These are phyloP conservation scores for Volucella inflata DNA, from an alignment of 2,888 invertebrate genomes.

Conservation along the genomic window DNA sequence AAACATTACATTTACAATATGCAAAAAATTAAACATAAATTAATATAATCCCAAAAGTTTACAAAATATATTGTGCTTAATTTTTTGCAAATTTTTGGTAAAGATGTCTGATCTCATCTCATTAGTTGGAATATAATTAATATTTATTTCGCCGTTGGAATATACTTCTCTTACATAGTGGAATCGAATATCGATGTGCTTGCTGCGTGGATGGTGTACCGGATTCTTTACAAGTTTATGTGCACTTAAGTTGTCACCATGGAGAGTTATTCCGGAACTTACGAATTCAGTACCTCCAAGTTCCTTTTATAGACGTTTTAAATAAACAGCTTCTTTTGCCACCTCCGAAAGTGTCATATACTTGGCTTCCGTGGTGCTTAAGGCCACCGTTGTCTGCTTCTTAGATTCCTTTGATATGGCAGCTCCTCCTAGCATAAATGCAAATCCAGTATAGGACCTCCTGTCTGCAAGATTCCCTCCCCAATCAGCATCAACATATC, in stretches of 20 bases:
- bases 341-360: constrained; percentile 57
- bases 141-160: constrained; percentile 9
- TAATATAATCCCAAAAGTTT: constrained; percentile 12
- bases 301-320: constrained; percentile 23
- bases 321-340: constrained; percentile 57
- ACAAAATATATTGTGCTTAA: constrained; percentile 39
- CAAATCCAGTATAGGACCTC: constrained; percentile 62
- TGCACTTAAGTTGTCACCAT: too few relatives aligned
- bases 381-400: constrained; percentile 60
- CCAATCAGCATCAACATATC: constrained; percentile 70
- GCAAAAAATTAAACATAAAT: too few relatives aligned
- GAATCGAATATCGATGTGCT: too few relatives aligned
- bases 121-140: constrained; percentile 42
- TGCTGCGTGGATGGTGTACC: too few relatives aligned
- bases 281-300: background rate
- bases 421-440: constrained; percentile 48
- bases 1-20: too few relatives aligned
- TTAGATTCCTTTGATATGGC: constrained; percentile 59
- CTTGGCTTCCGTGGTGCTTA: constrained; percentile 70
- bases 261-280: too few relatives aligned
- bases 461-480: constrained; percentile 72
- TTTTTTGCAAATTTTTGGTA: constrained; percentile 55
- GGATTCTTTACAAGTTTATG: constrained; percentile 4
- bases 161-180: constrained; percentile 42
- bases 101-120: constrained; percentile 65